phyloP scores from a whole-genome alignment of 2,888 invertebrate species.

The Neoascia interrupta region DNA sequence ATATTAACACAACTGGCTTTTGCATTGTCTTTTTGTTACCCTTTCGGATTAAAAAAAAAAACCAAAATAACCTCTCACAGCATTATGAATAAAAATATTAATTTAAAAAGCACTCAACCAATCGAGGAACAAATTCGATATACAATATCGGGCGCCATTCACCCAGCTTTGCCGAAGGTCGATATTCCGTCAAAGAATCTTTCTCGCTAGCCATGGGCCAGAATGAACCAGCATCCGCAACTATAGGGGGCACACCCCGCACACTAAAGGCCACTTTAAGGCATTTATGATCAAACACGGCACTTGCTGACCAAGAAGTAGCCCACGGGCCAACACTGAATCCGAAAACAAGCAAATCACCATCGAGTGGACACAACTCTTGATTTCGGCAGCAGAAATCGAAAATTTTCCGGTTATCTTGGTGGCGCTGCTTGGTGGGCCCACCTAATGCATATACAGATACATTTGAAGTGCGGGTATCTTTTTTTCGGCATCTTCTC shows the following conservation, averaged over 20 bases:
- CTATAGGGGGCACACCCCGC: too few relatives aligned
- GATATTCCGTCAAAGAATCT: conserved; percentile 8
- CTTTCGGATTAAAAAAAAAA: background rate
- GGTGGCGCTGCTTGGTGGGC: background rate
- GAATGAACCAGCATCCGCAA: too few relatives aligned
- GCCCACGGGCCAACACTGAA: conserved; percentile 1
- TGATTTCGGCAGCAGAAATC: conserved; percentile 60
- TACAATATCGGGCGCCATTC: background rate
- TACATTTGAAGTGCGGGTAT: conserved; percentile 33
- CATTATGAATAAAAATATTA: background rate
- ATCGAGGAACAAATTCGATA: conserved; percentile 32
- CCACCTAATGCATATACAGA: background rate
- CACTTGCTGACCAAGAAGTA: conserved; percentile 4
- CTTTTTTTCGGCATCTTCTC: conserved; percentile 27
- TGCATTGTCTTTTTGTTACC: background rate
- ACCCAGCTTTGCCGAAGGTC: conserved; percentile 11
- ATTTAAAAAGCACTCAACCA: conserved; percentile 10
- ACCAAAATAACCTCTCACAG: background rate
- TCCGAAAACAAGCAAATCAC: background rate
- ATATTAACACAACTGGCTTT: background rate
- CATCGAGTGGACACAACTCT: conserved; percentile 44
- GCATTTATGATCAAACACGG: too few relatives aligned
- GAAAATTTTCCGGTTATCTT: conserved; percentile 63
- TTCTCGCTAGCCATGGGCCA: background rate
- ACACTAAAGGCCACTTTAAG: too few relatives aligned